phyloP scores from a whole-genome alignment of 64 coral and sea anemone species.

The Montipora cactus region DNA sequence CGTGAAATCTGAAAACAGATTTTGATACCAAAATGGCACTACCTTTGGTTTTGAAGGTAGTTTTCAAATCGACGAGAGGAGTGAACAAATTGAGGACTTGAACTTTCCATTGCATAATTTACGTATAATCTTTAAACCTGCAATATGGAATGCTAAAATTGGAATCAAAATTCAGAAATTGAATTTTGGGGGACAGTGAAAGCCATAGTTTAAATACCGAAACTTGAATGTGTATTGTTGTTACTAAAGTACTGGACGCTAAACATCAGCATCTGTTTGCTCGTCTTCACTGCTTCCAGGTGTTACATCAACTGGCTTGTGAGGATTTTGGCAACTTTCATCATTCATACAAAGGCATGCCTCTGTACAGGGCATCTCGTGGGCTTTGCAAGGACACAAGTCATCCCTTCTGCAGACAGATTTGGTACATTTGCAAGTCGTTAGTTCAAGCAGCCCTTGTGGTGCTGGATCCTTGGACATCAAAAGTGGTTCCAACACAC shows the following conservation, averaged over 20 bases:
- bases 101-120: neutral
- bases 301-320: conserved; percentile 17
- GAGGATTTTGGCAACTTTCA: conserved; percentile 36
- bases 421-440: conserved; percentile 40
- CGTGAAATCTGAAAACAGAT: neutral
- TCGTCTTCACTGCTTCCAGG: conserved; percentile 26
- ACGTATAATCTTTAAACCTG: conserved; percentile 1
- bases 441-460: conserved; percentile 43
- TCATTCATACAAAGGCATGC: conserved; percentile 59
- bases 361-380: conserved; percentile 60
- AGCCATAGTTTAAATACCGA: neutral
- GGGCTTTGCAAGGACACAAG: conserved; percentile 46
- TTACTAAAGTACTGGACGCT: neutral
- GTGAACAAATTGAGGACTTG: conserved; percentile 15
- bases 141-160: conserved; percentile 2
- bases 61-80: conserved; percentile 6
- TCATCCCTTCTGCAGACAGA: conserved; percentile 44
- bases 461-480: conserved; percentile 49
- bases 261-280: conserved; percentile 18
- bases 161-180: neutral
- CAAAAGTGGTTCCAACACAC: conserved; percentile 8
- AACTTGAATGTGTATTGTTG: neutral
- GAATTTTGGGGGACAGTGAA: neutral
- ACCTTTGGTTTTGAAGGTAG: conserved; percentile 22
- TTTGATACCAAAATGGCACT: conserved; percentile 1